Conservation (phyloP, 2,888 invertebrate species). For the Thymelicus sylvestris region DNA sequence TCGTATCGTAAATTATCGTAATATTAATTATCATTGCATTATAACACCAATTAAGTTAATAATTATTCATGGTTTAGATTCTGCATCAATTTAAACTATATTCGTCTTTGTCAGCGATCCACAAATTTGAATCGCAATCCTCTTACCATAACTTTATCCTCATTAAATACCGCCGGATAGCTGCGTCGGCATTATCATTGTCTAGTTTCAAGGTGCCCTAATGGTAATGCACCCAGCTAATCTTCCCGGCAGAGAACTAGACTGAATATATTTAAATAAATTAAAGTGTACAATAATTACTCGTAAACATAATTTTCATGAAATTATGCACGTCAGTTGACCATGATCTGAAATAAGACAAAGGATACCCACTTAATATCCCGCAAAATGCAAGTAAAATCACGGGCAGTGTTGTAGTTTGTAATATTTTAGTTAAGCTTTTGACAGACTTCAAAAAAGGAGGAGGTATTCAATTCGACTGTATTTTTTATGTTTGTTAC, state of each 20-base stretch:
- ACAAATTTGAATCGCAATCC: slow-evolving; percentile 43
- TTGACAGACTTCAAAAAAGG: no score
- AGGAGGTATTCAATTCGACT: no score
- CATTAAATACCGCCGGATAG: slow-evolving; percentile 61
- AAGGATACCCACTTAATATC: no score
- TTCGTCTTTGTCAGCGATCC: slow-evolving; percentile 19
- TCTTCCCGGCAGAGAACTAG: background rate
- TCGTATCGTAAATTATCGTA: background rate
- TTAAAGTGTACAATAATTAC: no score
- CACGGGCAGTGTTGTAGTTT: no score
- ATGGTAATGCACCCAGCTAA: slow-evolving; percentile 40
- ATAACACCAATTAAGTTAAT: background rate
- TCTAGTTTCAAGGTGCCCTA: slow-evolving; percentile 56
- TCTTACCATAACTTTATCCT: slow-evolving; percentile 47
- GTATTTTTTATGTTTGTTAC: no score
- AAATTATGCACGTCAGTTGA: no score
- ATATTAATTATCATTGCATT: background rate
- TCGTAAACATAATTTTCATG: no score
- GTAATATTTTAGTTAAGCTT: no score
- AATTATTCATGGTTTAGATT: slow-evolving; percentile 7
- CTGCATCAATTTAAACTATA: slow-evolving; percentile 20
- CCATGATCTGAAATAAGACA: no score
- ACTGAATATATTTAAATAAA: background rate
- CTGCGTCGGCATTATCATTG: slow-evolving; percentile 56
- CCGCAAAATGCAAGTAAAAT: no score